These are phyloP conservation scores for Dendronephthya gigantea DNA, from an alignment of 64 coral and sea anemone species.

Conservation along the genomic window DNA sequence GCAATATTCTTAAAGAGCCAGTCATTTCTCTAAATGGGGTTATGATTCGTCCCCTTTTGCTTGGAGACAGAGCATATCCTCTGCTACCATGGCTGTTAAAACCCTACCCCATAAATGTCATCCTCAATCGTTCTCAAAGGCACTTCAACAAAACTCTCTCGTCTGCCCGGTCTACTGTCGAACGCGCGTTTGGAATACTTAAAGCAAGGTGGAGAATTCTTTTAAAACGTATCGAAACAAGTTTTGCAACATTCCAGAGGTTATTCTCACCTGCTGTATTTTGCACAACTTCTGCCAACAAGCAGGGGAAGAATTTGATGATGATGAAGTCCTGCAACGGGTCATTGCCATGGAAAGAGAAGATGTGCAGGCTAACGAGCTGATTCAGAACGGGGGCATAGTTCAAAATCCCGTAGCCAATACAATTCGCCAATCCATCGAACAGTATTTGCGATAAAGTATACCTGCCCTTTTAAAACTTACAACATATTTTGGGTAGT, in stretches of 20 bases:
- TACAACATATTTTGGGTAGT: background rate
- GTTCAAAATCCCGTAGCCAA: constrained; percentile 27
- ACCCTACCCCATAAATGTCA: background rate
- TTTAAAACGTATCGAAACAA: constrained; percentile 33
- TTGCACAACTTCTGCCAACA: constrained; percentile 49
- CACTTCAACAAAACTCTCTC: constrained; percentile 10
- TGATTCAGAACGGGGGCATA: constrained; percentile 2
- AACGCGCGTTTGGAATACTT: constrained; percentile 28
- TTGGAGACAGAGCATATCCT: constrained; percentile 25
- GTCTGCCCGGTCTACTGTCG: constrained; percentile 11
- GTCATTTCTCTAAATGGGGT: background rate
- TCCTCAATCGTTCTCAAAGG: background rate
- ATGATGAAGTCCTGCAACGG: constrained; percentile 42
- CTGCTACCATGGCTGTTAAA: constrained; percentile 8
- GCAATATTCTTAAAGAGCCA: background rate
- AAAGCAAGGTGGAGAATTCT: constrained; percentile 29
- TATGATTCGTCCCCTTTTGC: background rate
- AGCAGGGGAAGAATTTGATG: constrained; percentile 55
- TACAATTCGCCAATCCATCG: constrained; percentile 25
- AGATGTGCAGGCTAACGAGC: constrained; percentile 4
- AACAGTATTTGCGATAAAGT: constrained; percentile 7
- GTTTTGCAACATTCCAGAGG: constrained; percentile 39
- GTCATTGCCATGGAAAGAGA: constrained; percentile 23
- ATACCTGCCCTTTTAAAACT: background rate
- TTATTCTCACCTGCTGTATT: constrained; percentile 46